Evolutionary conservation across 2,888 invertebrate genomes (phyloP).

Genomic region (Orthosia incerta): DNA sequence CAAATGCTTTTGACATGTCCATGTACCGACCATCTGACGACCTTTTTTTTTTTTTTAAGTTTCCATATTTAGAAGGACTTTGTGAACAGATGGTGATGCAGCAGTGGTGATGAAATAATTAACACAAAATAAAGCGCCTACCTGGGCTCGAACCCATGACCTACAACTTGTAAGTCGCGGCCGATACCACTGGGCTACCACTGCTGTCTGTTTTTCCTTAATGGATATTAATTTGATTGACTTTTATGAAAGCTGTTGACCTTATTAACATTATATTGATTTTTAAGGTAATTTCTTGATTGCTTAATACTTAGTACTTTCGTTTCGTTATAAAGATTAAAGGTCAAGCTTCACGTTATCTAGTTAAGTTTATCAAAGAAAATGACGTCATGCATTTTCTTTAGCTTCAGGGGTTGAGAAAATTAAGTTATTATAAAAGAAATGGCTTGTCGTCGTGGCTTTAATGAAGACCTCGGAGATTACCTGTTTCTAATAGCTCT

Average conservation of each 20-base stretch:
- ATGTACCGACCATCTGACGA: too few species aligned
- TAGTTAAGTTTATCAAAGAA: not conserved
- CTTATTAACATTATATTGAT: slow-evolving; percentile 9
- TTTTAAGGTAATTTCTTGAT: not conserved
- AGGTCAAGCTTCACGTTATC: slow-evolving; percentile 1
- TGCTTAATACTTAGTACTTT: not conserved
- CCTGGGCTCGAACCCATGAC: too few species aligned
- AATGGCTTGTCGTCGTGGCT: slow-evolving; percentile 21
- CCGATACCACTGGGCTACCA: too few species aligned
- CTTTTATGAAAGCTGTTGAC: slow-evolving; percentile 4
- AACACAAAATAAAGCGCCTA: too few species aligned
- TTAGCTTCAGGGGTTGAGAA: slow-evolving; percentile 15
- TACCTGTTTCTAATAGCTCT: slow-evolving; percentile 26
- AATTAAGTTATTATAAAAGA: slow-evolving; percentile 39
- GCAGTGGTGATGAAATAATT: too few species aligned
- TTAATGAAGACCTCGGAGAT: slow-evolving; percentile 22
- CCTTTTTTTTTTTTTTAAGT: too few species aligned
- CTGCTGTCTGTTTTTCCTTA: too few species aligned
- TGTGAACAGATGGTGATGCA: too few species aligned
- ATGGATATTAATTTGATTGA: slow-evolving; percentile 16
- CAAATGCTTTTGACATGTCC: too few species aligned
- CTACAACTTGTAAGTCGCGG: too few species aligned
- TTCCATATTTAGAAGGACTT: too few species aligned
- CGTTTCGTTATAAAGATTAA: not conserved
- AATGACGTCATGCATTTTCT: not conserved